These are phyloP conservation scores for Sarcoramphus papa DNA, from an alignment of 2,797 vertebrate species.

Conservation along the genomic window DNA sequence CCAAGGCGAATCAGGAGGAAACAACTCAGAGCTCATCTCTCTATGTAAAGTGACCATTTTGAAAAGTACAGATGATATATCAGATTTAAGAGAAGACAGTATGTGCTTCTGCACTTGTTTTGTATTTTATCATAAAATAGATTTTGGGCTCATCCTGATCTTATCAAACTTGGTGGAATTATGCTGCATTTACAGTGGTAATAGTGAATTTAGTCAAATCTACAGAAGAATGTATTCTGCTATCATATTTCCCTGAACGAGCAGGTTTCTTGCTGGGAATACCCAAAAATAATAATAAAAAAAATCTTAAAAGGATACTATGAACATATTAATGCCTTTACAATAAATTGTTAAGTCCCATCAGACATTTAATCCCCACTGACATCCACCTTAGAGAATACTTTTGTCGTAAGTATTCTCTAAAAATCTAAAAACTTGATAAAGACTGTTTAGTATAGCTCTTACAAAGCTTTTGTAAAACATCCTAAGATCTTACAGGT, in stretches of 20 bases:
- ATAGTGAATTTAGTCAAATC: neutral
- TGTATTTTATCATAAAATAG: neutral
- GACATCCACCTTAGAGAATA: neutral
- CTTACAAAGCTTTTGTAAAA: neutral
- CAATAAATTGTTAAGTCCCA: neutral
- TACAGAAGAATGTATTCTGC: neutral
- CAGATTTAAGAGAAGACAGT: fast-evolving
- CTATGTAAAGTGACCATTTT: neutral
- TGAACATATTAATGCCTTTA: neutral
- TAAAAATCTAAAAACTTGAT: neutral
- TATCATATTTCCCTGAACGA: neutral
- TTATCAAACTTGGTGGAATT: neutral
- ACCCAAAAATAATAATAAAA: neutral
- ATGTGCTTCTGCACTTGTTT: neutral
- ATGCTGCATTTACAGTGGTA: neutral
- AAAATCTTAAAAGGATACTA: neutral
- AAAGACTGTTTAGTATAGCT: neutral
- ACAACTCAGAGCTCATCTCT: neutral
- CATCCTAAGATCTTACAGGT: neutral
- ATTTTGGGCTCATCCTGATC: neutral
- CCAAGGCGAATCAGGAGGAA: neutral
- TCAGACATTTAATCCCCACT: neutral
- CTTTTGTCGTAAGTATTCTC: neutral
- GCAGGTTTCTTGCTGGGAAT: neutral
- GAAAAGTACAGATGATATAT: neutral